Base-by-base conservation (phyloP, 2,797 vertebrate species). In the Falco columbarius region DNA sequence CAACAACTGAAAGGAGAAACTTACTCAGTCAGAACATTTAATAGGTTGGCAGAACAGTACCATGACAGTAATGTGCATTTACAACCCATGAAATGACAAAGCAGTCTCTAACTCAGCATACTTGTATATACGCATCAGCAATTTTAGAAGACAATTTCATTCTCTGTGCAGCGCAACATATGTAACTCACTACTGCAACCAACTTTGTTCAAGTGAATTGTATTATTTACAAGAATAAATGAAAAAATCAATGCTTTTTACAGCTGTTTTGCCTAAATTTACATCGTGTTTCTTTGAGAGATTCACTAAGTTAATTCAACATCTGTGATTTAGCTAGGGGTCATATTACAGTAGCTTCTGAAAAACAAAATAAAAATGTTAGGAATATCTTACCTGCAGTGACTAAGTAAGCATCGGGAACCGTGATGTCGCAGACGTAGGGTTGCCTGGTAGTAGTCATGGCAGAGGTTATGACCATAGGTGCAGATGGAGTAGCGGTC, bases 391-490 rank as follows among this genome's bases (percentile, higher is more conserved):
- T 98, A 99, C 99, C 99, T 0, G 99, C 98, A 97, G 98, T 98
- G 93, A 99, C 98, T 82, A 99, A 93, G 96, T 99, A 99, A 96
- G 98, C 98, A 27, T 99, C 98, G 0, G 99, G 99, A 90, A 98
- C 97, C 1, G 99, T 98, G 91, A 99, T 98, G 62, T 99, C 99
- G n/a, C 99, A 99, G 96, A 99, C 91, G 1, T 99, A 99, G 2
- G 98, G 98, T 6, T 98, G 98, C 93, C 97, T 97, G 65, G 98
- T 98, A 2, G 98, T 97, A 20, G 98, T 96, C 81, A 90, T 7
- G 9, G 98, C 97, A 58, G 98, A 98, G 19, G 97, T 97, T 17
- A 90, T 14, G 2, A 71, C 62, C 18, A 86, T 36, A 10, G 72
- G 76, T 72, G 95, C 90, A 1, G 98, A 86, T 3, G 94, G 96